Base-by-base conservation (phyloP, 2,888 invertebrate species). In the Scaptomyza polygonia region DNA sequence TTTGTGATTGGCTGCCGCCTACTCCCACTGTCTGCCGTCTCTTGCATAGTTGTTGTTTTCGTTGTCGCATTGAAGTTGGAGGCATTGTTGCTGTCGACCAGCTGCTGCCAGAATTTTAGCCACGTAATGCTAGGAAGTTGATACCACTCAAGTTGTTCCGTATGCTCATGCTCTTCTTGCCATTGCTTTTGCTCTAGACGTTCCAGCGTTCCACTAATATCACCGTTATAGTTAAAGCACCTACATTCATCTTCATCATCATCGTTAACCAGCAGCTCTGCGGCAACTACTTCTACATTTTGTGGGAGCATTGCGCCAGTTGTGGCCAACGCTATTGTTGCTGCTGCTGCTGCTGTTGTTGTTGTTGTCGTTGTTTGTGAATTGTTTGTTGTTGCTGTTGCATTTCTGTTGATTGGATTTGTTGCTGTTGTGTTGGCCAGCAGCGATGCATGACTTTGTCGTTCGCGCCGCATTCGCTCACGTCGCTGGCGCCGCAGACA, bases 201-300 rank as follows among this genome's bases (percentile, higher is more conserved):
- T 74, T 77, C 67, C 82, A 74, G 79, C 67, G 73, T 25, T 25
- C 25, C 78, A 79, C 86, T 83, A 86, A 88, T 89, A 89, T 89
- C 89, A 89, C 89, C 82, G 76, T 89, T 89, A 77, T 80, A 78
- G 82, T 84, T 89, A 88, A 89, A 89, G 89, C 89, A 89, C 89
- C 89, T 89, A 84, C 88, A 89, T 84, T 88, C 86, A 84, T 83
- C 83, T 74, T 74, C 69, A 69, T 39, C 39, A 16, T 39, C 16
- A 39, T 39, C 39, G 32, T 30, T 53, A 34, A 39, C 59, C 45
- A n/a, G 27, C 45, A 30, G 27, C 18, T 27, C 70, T 77, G 14
- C 4, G 14, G 36, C 14, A n/a, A 34, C 34, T 34, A 65, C 51
- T 21, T 47, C 57, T 27, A 39, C 67, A 58, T 77, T 52, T 48